These are phyloP conservation scores for Pterois miles DNA, from an alignment of 2,797 vertebrate genomes.

Conservation along the genomic window DNA sequence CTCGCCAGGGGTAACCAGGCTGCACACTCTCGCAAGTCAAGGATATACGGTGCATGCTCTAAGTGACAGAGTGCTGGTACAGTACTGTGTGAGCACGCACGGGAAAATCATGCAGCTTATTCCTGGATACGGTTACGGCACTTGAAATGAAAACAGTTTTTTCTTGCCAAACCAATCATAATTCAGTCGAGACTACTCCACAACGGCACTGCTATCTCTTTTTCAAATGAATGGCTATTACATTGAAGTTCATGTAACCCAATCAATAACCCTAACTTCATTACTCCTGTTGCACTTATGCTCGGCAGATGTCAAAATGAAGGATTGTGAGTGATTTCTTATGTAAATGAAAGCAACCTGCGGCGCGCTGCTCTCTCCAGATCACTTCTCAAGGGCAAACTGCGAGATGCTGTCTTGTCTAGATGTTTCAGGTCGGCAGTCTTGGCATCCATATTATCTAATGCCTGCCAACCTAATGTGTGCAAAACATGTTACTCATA, in stretches of 20 bases:
- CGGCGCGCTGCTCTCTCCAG: constrained; percentile 48
- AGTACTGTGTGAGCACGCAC: constrained; percentile 10
- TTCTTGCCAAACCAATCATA: constrained; percentile 53
- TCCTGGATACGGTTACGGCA: constrained; percentile 36
- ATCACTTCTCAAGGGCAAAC: constrained; percentile 78
- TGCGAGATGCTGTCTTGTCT: constrained; percentile 47
- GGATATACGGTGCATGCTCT: constrained; percentile 16
- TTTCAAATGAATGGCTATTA: constrained; percentile 71
- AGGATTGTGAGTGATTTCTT: constrained; percentile 80
- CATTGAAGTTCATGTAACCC: constrained; percentile 72
- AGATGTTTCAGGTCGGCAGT: constrained; percentile 62
- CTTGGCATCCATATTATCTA: constrained; percentile 57
- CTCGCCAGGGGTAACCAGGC: constrained; percentile 31
- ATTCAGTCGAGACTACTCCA: constrained; percentile 47
- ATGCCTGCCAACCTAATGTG: constrained; percentile 52
- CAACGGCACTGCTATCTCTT: constrained; percentile 57
- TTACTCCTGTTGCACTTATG: constrained; percentile 80
- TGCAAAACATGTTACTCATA: constrained; percentile 37
- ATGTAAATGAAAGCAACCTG: constrained; percentile 82
- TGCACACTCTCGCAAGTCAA: constrained; percentile 13
- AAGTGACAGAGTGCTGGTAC: constrained; percentile 20
- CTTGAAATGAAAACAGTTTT: constrained; percentile 59
- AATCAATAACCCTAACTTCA: constrained; percentile 83
- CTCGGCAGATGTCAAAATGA: constrained; percentile 79
- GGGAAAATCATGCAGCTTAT: constrained; percentile 14